Evolutionary conservation across 1,140 invertebrate species (phyloP).

Genomic region (Paraescarpia echinospica): DNA sequence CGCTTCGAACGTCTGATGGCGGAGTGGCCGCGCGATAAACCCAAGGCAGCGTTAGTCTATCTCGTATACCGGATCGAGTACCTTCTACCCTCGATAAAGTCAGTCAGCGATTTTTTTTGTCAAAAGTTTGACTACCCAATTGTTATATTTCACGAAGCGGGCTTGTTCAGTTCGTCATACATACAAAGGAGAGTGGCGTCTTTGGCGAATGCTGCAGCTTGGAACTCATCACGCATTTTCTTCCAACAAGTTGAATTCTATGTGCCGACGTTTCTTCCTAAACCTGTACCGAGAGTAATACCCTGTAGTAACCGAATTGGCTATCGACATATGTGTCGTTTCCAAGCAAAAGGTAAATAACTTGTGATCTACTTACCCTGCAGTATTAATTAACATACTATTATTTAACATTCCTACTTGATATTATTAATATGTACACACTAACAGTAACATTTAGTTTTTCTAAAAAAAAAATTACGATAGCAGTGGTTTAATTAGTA

Average conservation of each 20-base stretch:
- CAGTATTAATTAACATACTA: background rate
- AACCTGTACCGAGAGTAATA: background rate
- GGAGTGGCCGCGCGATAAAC: constrained; percentile 17
- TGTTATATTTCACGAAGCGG: constrained; percentile 17
- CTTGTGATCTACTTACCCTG: background rate
- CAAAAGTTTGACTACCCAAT: constrained; percentile 1
- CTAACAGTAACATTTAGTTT: background rate
- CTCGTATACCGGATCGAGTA: background rate
- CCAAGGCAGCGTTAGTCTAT: background rate
- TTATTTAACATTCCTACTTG: background rate
- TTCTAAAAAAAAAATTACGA: background rate
- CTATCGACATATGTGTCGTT: constrained; percentile 22
- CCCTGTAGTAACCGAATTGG: background rate
- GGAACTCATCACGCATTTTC: background rate
- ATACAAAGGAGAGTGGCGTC: background rate
- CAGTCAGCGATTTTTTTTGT: background rate
- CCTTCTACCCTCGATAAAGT: background rate
- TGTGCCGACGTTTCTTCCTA: background rate
- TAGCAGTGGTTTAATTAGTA: too few species aligned
- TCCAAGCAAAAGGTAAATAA: background rate
- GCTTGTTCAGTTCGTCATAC: background rate
- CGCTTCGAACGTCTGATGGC: background rate
- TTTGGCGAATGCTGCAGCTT: background rate
- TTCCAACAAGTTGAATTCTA: background rate
- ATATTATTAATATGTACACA: too few species aligned